These are phyloP conservation scores for Rhyzopertha dominica DNA, from an alignment of 1,140 invertebrate species.

Conservation along the genomic window DNA sequence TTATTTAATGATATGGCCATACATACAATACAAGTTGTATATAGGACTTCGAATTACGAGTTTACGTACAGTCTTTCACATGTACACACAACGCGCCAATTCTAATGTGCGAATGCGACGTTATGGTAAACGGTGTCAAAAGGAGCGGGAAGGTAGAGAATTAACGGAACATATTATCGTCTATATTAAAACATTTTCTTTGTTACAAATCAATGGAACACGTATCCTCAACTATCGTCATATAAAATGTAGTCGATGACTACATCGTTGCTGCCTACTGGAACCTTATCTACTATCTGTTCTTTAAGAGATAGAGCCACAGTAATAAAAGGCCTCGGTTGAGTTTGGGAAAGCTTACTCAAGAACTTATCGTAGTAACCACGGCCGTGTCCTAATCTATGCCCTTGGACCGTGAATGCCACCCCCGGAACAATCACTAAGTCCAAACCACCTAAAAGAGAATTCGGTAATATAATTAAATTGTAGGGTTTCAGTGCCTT, in stretches of 20 bases:
- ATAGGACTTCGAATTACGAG: too few relatives aligned
- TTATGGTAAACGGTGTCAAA: too few relatives aligned
- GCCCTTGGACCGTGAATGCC: slow-evolving; percentile 68
- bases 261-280: slow-evolving; percentile 62
- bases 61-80: too few relatives aligned
- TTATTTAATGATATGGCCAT: too few relatives aligned
- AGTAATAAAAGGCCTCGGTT: slow-evolving; percentile 49
- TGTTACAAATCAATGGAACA: too few relatives aligned
- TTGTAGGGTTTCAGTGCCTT: background rate
- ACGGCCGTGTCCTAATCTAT: slow-evolving; percentile 77
- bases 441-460: slow-evolving; percentile 66
- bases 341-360: slow-evolving; percentile 41
- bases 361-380: slow-evolving; percentile 82
- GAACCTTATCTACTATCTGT: slow-evolving; percentile 70
- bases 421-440: slow-evolving; percentile 81
- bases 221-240: too few relatives aligned
- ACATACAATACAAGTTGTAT: too few relatives aligned
- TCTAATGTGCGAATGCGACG: too few relatives aligned
- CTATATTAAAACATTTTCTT: too few relatives aligned
- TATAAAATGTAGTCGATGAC: slow-evolving; percentile 58
- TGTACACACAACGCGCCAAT: too few relatives aligned
- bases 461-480: background rate
- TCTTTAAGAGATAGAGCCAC: slow-evolving; percentile 75
- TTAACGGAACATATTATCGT: too few relatives aligned
- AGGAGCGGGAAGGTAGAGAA: too few relatives aligned